Evolutionary conservation across 2,113 vertebrate genomes (phyloP).

Genomic region (Engystomops pustulosus): DNA sequence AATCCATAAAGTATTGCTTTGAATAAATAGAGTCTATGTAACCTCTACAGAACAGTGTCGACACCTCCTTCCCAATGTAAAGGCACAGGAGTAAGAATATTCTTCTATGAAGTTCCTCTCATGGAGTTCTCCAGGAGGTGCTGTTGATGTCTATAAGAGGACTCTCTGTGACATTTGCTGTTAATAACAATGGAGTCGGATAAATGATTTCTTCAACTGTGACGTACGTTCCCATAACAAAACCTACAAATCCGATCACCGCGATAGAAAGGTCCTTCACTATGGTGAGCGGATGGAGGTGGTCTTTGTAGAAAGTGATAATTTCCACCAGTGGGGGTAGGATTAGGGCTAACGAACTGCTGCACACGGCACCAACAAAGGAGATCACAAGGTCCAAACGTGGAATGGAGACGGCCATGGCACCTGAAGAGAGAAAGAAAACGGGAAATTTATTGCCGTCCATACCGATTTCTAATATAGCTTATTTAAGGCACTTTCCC

Average conservation of each 20-base stretch:
- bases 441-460: background rate
- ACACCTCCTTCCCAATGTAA: background rate
- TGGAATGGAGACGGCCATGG: slow-evolving; percentile 79
- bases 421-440: slow-evolving; percentile 68
- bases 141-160: slow-evolving; percentile 63
- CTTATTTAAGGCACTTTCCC: no score
- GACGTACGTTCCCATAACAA: slow-evolving; percentile 84
- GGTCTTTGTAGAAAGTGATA: slow-evolving; percentile 80
- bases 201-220: slow-evolving; percentile 83
- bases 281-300: slow-evolving; percentile 70
- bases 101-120: background rate
- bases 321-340: slow-evolving; percentile 86
- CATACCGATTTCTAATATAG: background rate
- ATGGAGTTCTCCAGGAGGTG: slow-evolving; percentile 59
- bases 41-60: background rate
- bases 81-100: slow-evolving; percentile 20
- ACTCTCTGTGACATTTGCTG: slow-evolving; percentile 53
- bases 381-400: slow-evolving; percentile 88
- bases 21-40: slow-evolving; percentile 21
- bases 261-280: slow-evolving; percentile 82
- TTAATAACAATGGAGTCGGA: slow-evolving; percentile 62
- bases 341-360: slow-evolving; percentile 84
- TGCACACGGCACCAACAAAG: slow-evolving; percentile 84
- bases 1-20: background rate
- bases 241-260: slow-evolving; percentile 80